Evolutionary conservation across 2,888 invertebrate genomes (phyloP).

Genomic region (Pseudolycoriella hygida): DNA sequence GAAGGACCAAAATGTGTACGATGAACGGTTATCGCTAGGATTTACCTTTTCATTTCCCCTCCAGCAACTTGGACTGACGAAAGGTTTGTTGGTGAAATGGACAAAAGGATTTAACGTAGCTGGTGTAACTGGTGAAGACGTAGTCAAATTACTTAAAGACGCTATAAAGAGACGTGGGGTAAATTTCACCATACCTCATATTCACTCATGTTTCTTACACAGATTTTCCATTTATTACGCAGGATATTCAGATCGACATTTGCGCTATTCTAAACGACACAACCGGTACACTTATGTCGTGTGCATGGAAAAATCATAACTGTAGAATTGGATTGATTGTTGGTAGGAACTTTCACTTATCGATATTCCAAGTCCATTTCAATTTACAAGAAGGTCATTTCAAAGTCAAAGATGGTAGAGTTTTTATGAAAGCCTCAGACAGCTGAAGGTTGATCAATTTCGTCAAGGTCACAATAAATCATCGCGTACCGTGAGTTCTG

Average conservation of each 20-base stretch:
- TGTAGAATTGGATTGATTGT: constrained; percentile 51
- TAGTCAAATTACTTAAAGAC: constrained; percentile 72
- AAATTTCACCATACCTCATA: no score
- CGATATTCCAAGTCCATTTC: no score
- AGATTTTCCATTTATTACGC: constrained; percentile 23
- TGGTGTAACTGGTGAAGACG: constrained; percentile 76
- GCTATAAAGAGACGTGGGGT: constrained; percentile 78
- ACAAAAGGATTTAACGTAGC: constrained; percentile 94
- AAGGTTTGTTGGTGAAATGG: constrained; percentile 77
- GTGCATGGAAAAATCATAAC: constrained; percentile 61
- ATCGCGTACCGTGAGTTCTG: no score
- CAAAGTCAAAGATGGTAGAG: no score
- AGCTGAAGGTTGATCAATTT: no score
- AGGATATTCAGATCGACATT: constrained; percentile 68
- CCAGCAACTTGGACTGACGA: constrained; percentile 68
- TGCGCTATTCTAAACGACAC: constrained; percentile 89
- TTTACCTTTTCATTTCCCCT: constrained; percentile 96
- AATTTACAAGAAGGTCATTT: no score
- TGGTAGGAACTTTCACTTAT: constrained; percentile 36
- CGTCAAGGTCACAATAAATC: no score
- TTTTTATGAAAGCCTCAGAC: no score
- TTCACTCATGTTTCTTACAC: no score
- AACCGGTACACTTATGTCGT: constrained; percentile 84
- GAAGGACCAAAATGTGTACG: constrained; percentile 59
- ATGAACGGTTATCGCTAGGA: constrained; percentile 69